Evolutionary conservation across 2,797 vertebrate species (phyloP).

Genomic region (Microchirus variegatus): DNA sequence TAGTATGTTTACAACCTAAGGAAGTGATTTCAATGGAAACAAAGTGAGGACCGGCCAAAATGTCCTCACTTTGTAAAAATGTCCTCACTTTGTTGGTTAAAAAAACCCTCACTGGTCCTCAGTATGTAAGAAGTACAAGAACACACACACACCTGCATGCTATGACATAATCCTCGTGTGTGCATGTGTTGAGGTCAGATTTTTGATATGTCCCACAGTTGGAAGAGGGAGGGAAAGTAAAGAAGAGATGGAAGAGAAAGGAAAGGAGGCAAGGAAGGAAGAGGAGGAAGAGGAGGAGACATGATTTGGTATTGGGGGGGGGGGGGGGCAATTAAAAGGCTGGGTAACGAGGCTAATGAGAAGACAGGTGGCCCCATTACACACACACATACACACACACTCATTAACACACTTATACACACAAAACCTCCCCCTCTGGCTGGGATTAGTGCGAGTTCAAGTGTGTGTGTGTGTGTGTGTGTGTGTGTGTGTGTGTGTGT

Average conservation of each 20-base stretch:
- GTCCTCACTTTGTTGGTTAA: too few species aligned
- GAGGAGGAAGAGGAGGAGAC: constrained; percentile 25
- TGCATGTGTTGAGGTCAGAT: constrained; percentile 52
- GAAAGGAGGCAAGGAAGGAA: background rate
- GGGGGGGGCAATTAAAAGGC: constrained; percentile 73
- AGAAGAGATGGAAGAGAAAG: background rate
- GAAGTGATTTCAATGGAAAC: too few species aligned
- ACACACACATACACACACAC: constrained; percentile 56
- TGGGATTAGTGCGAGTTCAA: constrained; percentile 60
- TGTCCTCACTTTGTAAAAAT: too few species aligned
- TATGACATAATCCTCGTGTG: constrained; percentile 50
- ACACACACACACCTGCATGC: constrained; percentile 44
- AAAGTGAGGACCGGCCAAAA: too few species aligned
- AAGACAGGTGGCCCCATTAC: constrained; percentile 75
- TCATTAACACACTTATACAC: constrained; percentile 40
- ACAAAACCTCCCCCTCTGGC: constrained; percentile 68
- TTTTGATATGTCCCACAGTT: constrained; percentile 53
- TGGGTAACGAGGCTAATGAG: constrained; percentile 74
- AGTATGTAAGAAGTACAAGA: too few species aligned
- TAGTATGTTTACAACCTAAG: too few species aligned
- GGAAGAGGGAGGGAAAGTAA: constrained; percentile 21
- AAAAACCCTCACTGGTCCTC: too few species aligned
- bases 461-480: constrained; percentile 16
- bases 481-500: too few species aligned
- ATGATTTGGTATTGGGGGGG: constrained; percentile 54